These are phyloP conservation scores for Allobates femoralis DNA, from an alignment of 2,797 vertebrate species.

Conservation along the genomic window DNA sequence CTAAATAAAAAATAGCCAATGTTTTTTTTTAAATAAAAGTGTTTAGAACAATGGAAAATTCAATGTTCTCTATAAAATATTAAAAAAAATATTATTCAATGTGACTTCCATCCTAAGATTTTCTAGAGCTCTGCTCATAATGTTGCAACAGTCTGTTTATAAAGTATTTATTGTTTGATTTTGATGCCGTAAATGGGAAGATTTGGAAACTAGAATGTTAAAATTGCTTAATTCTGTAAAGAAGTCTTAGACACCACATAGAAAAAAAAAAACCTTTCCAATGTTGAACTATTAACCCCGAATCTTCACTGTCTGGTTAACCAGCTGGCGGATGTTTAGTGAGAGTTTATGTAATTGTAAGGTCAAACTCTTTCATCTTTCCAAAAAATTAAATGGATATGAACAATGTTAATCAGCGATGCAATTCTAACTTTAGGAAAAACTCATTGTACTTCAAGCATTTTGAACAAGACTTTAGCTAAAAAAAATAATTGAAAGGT, in stretches of 20 bases:
- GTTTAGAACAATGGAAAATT: neutral
- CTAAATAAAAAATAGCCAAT: too few relatives aligned
- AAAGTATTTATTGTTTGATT: neutral
- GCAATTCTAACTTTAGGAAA: conserved; percentile 26
- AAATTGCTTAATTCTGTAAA: conserved; percentile 12
- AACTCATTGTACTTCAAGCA: conserved; percentile 23
- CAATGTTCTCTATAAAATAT: neutral
- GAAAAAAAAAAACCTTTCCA: conserved; percentile 4
- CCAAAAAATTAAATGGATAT: conserved; percentile 18
- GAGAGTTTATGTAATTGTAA: conserved; percentile 31
- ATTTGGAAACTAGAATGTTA: conserved; percentile 1
- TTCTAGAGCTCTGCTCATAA: neutral
- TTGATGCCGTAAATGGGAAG: neutral
- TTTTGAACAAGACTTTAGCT: conserved; percentile 65
- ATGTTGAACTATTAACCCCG: conserved; percentile 18
- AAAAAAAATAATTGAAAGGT: conserved; percentile 58
- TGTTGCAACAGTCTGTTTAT: neutral
- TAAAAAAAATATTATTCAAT: neutral
- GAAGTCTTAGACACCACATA: neutral
- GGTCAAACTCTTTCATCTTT: conserved; percentile 40
- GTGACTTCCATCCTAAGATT: neutral
- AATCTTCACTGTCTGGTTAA: conserved; percentile 17
- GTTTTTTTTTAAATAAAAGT: neutral
- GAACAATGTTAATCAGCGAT: conserved; percentile 23
- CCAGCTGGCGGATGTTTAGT: conserved; percentile 26